These are phyloP conservation scores for Abramis brama DNA, from an alignment of 2,113 vertebrate genomes.

Conservation along the genomic window DNA sequence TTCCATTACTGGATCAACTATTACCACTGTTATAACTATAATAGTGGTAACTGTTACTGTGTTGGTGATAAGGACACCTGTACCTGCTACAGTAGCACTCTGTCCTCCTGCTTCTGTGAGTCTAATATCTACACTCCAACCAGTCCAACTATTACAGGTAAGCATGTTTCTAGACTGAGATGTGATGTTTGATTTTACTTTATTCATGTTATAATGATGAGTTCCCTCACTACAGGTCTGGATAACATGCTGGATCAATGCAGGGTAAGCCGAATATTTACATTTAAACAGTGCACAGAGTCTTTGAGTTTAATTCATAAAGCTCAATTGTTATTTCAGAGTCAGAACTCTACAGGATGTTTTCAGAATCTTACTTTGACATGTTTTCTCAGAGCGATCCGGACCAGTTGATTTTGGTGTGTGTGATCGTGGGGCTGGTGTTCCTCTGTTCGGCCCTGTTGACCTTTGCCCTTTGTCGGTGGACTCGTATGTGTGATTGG, in stretches of 20 bases:
- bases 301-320: not conserved
- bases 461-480: slow-evolving; percentile 67
- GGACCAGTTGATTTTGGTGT: slow-evolving; percentile 50
- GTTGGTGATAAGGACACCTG: not conserved
- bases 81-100: not conserved
- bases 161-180: not conserved
- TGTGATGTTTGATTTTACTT: not conserved
- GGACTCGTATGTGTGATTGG: slow-evolving; percentile 50
- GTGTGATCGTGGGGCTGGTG: slow-evolving; percentile 58
- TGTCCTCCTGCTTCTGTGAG: not conserved
- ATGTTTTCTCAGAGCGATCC: slow-evolving; percentile 48
- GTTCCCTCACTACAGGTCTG: not conserved
- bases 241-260: not conserved
- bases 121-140: too few relatives aligned
- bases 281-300: not conserved
- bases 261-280: not conserved
- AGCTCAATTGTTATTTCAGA: not conserved
- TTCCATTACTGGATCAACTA: too few relatives aligned
- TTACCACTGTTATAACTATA: too few relatives aligned
- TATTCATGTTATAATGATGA: not conserved
- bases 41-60: not conserved
- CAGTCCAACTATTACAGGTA: too few relatives aligned
- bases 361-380: not conserved
- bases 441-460: slow-evolving; percentile 62
- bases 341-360: not conserved